phyloP scores from a whole-genome alignment of 2,113 vertebrate species.

The Neogobius melanostomus region DNA sequence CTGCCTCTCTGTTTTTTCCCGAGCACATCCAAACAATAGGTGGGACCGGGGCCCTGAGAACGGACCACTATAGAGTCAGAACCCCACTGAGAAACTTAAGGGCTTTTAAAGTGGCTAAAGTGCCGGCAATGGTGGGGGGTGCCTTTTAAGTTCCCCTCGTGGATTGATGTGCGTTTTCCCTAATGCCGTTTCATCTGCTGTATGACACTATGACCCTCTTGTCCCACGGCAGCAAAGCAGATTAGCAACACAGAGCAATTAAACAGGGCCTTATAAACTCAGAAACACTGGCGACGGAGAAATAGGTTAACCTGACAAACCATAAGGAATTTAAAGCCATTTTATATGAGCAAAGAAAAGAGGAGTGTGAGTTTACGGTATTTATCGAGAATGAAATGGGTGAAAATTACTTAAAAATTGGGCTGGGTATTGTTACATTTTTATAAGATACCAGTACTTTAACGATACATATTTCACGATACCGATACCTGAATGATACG shows the following conservation, averaged over 20 bases:
- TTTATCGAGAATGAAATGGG: too few species aligned
- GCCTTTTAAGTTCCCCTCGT: neutral
- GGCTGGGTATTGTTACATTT: too few species aligned
- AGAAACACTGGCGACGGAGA: neutral
- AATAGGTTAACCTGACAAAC: too few species aligned
- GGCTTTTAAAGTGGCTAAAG: conserved; percentile 19
- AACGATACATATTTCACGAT: too few species aligned
- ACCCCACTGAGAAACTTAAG: conserved; percentile 27
- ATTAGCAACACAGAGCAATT: neutral
- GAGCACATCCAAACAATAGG: conserved; percentile 66
- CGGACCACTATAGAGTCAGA: conserved; percentile 18
- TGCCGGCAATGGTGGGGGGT: neutral
- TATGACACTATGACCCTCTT: conserved; percentile 10
- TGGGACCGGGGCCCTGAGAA: conserved; percentile 39
- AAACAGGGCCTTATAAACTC: neutral
- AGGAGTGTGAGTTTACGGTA: too few species aligned
- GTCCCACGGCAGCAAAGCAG: neutral
- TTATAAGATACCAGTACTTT: too few species aligned
- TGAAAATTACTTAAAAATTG: too few species aligned
- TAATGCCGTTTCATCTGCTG: neutral
- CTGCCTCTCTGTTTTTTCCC: conserved; percentile 58
- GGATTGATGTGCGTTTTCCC: conserved; percentile 2
- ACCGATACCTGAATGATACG: too few species aligned
- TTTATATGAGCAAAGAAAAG: too few species aligned
- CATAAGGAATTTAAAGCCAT: too few species aligned